Percentiles rank a stretch among this genome's conserved stretches.
These are phyloP conservation scores for Desmodus rotundus DNA, from an alignment of 2,113 vertebrate genomes.

Conservation along the genomic window DNA sequence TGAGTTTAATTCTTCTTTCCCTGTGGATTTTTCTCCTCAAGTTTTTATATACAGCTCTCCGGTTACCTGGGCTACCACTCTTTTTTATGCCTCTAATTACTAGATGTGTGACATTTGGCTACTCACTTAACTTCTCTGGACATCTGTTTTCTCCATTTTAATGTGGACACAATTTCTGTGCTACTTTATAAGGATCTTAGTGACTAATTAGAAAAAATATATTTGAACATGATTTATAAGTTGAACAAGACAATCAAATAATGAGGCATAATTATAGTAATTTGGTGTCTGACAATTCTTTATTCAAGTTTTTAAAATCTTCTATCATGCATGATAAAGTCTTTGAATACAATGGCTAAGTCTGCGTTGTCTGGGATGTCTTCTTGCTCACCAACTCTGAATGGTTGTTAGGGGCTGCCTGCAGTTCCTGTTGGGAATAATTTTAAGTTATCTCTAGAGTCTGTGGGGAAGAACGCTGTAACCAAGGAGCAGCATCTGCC, in stretches of 20 bases:
- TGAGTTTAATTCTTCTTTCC: not conserved
- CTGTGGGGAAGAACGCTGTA: not conserved
- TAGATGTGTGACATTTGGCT: not conserved
- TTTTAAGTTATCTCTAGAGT: not conserved
- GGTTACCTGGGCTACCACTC: not conserved
- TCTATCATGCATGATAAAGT: not conserved
- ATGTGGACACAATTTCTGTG: not conserved
- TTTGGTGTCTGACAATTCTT: conserved; percentile 33
- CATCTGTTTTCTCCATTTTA: conserved; percentile 36
- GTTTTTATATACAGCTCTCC: not conserved
- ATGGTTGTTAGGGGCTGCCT: not conserved
- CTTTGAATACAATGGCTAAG: not conserved
- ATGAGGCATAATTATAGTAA: conserved; percentile 33
- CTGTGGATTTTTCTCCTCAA: not conserved
- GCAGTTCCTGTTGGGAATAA: not conserved
- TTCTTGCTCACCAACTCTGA: not conserved
- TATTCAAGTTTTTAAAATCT: conserved; percentile 7
- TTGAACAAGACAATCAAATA: conserved; percentile 45
- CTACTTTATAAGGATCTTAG: not conserved
- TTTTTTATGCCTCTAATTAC: conserved; percentile 5
- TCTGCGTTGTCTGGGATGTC: not conserved
- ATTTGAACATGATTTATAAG: conserved; percentile 20
- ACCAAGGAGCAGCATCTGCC: not conserved
- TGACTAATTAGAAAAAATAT: conserved; percentile 49
- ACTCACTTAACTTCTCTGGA: conserved; percentile 34